Evolutionary conservation across 2,797 vertebrate species (phyloP), one percentile per base, ranked within the genome.

Genomic region (Iguana delicatissima): DNA sequence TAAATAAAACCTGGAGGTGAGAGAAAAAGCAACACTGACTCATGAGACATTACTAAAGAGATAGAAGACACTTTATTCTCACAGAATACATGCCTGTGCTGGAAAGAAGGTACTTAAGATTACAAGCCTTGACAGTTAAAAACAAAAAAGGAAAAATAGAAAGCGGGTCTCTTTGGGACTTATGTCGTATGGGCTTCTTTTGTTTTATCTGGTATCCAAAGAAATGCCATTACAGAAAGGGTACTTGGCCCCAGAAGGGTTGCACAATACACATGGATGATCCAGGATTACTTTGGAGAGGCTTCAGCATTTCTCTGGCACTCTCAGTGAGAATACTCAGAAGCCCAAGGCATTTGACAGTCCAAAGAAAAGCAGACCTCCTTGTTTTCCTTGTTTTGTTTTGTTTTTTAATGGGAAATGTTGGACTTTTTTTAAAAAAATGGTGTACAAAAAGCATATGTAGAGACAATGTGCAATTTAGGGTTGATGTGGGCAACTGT

Each of bases 301-400:
- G 6, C 72, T 92, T 92, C 79, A 91, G 35, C 84, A 89, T 4
- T 93, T 82, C 90, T 91, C 55, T 94, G 89, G 67, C 67, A 94
- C 26, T 18, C 84, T 26, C 16, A 88, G 9, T 38, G 38, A 80
- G 91, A 95, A 94, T 93, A 79, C 3, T 52, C 29, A 14, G 16
- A 16, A 95, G 91, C 29, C 13, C 29, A 93, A 91, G 92, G 59
- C 0, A 0, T 1, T 86, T 86, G 59, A 20, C 67, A 89, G 83
- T 76, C 79, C 81, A 73, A 38, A 77, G 89, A 89, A 93, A 95
- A 29, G 35, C 80, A 38, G 18, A 52, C 72, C n/a, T 80, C 74
- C 62, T 6, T 85, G 64, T 42, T 86, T 13, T 88, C 59, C 46
- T 26, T 62, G 2, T 42, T 42, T 42, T 42, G 42, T 46, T 46